Evolutionary conservation across 1,140 invertebrate species (phyloP), one percentile per base, ranked within the genome.

Genomic region (Papilio aristodemus): DNA sequence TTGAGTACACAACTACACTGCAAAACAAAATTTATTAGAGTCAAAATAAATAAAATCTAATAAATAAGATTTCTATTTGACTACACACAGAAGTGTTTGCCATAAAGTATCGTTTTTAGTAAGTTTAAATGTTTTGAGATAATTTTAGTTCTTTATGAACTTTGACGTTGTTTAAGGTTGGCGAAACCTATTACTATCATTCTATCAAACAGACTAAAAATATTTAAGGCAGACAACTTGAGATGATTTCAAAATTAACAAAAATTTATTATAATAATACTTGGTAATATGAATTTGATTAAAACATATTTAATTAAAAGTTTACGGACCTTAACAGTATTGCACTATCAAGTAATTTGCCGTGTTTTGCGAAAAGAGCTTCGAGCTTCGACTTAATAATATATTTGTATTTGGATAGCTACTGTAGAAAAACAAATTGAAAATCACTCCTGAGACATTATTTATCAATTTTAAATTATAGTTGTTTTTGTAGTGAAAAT

Each of bases 61-160:
- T 43, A 43, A 60, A 68, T 19, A 36, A 62, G 59, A 19, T 36
- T 62, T 62, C 17, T 38, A 37, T 62, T 62, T 62, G 59, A 62
- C 59, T 62, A 39, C 36, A 39, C 36, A 62, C 14, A 38, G 36
- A 38, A 37, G 17, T 62, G 59, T 62, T 62, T 62, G 59, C 59
- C n/a, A 62, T 62, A 39, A 62, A 62, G 59, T 62, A 62, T 9
- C 13, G 59, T 37, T 62, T 62, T 37, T 62, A 38, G 4, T 17
- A 11, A 37, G 14, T 19, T 37, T 32, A 17, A 19, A n/a, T 59
- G 7, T 17, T 62, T 37, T 37, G 0, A 32, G 19, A 62, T 62
- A 62, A 38, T 38, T 62, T 54, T 5, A 3, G 14, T 62, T 19
- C 59, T 62, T 62, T 17, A 62, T 62, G 59, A 22, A 36, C 59